Conservation (phyloP, 2,888 invertebrate genomes). For the Tetanocera ferruginea region DNA sequence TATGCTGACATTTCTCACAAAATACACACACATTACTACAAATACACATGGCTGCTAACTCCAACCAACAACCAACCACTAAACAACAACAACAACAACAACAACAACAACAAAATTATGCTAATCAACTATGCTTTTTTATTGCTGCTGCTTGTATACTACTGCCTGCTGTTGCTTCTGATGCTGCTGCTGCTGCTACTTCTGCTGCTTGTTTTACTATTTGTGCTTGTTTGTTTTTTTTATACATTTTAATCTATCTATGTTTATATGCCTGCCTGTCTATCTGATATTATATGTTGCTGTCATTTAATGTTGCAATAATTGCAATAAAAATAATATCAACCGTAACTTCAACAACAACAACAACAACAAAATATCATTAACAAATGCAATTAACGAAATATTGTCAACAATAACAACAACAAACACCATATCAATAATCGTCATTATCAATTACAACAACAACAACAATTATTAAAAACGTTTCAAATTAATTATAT, state of each 20-base stretch:
- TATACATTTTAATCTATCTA: constrained; percentile 6
- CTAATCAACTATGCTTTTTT: constrained; percentile 19
- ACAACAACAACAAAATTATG: neutral
- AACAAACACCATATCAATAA: neutral
- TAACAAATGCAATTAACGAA: neutral
- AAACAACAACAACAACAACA: constrained; percentile 40
- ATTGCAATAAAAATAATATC: neutral
- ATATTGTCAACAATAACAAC: neutral
- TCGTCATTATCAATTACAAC: neutral
- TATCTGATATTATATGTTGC: neutral
- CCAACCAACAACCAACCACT: neutral
- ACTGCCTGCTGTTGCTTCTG: neutral
- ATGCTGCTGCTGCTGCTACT: neutral
- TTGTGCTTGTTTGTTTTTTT: constrained; percentile 18
- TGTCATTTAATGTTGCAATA: neutral
- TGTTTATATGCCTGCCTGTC: neutral
- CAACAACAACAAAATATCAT: constrained; percentile 4
- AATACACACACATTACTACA: constrained; percentile 13
- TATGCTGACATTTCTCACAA: constrained; percentile 10
- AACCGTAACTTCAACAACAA: neutral
- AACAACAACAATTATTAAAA: too few relatives aligned
- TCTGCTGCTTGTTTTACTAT: neutral
- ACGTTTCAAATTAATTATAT: neutral
- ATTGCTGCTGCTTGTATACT: neutral
- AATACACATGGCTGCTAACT: constrained; percentile 39